Conservation (phyloP, 2,888 invertebrate genomes). For the Labia minor region DNA sequence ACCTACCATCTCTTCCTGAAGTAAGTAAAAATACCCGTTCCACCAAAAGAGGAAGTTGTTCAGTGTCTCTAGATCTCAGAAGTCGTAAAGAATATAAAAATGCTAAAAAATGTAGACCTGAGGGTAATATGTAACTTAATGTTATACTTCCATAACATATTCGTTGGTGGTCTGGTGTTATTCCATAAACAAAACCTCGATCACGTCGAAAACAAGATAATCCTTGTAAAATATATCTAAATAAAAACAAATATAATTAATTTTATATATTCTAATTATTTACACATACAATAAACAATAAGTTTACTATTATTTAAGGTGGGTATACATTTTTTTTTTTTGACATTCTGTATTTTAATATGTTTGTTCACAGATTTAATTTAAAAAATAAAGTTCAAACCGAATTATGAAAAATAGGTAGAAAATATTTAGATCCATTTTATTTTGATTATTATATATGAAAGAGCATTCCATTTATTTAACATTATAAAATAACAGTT, state of each 20-base stretch:
- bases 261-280: conserved; percentile 29
- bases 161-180: conserved; percentile 39
- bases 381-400: too few relatives aligned
- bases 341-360: too few relatives aligned
- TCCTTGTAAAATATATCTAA: conserved; percentile 23
- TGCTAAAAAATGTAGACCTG: conserved; percentile 57
- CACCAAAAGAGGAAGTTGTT: conserved; percentile 71
- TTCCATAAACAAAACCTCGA: conserved; percentile 53
- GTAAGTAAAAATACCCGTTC: conserved; percentile 47
- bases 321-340: too few relatives aligned
- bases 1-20: conserved; percentile 19
- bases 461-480: too few relatives aligned
- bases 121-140: conserved; percentile 64
- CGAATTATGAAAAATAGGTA: too few relatives aligned
- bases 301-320: too few relatives aligned
- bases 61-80: conserved; percentile 66
- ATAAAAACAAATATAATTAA: conserved; percentile 28
- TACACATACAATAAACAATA: too few relatives aligned
- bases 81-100: conserved; percentile 62
- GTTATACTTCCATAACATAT: conserved; percentile 59
- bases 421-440: too few relatives aligned
- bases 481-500: too few relatives aligned
- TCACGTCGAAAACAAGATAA: conserved; percentile 46
- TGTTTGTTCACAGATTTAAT: too few relatives aligned
- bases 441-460: too few relatives aligned